Percentiles rank a stretch among this genome's conserved stretches.
phyloP scores from a whole-genome alignment of 2,113 vertebrate genomes.

The Phalacrocorax carbo region DNA sequence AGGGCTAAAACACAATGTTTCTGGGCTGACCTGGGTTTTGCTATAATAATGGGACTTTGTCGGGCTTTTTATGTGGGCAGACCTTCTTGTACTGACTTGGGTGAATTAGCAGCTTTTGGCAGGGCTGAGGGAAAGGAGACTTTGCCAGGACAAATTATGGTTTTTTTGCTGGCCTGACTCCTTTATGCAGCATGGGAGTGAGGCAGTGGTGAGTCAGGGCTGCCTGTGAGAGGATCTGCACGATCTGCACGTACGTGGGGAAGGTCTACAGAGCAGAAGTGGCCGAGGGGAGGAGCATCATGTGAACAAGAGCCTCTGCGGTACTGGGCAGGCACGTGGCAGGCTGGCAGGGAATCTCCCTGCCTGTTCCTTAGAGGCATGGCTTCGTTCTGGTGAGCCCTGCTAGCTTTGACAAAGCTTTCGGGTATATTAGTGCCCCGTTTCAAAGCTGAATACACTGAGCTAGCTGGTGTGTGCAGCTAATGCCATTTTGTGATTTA shows the following conservation, averaged over 20 bases:
- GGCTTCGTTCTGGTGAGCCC: background rate
- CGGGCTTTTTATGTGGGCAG: slow-evolving; percentile 35
- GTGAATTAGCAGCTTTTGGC: slow-evolving; percentile 60
- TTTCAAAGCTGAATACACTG: background rate
- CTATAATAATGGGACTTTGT: slow-evolving; percentile 19
- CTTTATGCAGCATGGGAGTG: slow-evolving; percentile 38
- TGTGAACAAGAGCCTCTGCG: background rate
- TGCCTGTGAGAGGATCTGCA: background rate
- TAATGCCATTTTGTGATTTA: background rate
- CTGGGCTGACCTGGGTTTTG: background rate
- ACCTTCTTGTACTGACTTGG: slow-evolving; percentile 11
- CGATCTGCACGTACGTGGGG: slow-evolving; percentile 35
- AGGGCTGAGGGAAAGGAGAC: background rate
- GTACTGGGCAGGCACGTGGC: background rate
- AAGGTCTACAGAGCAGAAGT: background rate
- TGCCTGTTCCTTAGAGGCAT: background rate
- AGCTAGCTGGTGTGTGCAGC: background rate
- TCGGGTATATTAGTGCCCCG: background rate
- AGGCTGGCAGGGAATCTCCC: background rate
- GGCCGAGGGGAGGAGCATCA: background rate
- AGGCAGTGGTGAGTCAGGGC: slow-evolving; percentile 50
- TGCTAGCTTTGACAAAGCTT: background rate
- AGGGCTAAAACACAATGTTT: slow-evolving; percentile 39
- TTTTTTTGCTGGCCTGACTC: background rate
- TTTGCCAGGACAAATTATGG: slow-evolving; percentile 32